Evolutionary conservation across 2,113 vertebrate species (phyloP), one percentile per base, ranked within the genome.

Genomic region (Dicerorhinus sumatrensis): DNA sequence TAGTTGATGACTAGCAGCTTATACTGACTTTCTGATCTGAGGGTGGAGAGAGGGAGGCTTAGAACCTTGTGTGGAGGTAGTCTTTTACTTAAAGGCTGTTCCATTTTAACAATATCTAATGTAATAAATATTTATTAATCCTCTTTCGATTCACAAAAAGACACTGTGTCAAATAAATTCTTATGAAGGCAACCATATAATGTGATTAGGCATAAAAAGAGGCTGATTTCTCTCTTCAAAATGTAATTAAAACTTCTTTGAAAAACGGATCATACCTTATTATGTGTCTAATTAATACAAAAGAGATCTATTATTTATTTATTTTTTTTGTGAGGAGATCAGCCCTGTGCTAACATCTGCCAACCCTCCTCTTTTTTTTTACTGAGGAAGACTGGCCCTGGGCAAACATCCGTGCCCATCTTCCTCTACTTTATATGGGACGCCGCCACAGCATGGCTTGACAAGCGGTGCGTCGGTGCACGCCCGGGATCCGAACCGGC

Each of bases 171-270:
- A 80, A 85, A 2, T 93, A 85, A 58, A 3, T 92, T 92, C 29
- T 77, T 39, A 63, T 46, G 31, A 86, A 95, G 84, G 11, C 60
- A 56, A 54, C 6, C 46, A 3, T 10, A 36, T 51, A 67, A 56
- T 72, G n/a, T 25, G 7, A 81, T 20, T 91, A 33, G 62, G 6
- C 27, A 58, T 70, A 79, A 51, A 89, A 58, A 56, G 18, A 91
- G 21, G 39, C 14, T 73, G 46, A 81, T 75, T 82, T 58, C 31
- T 85, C 92, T 87, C 56, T 75, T 94, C 29, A 73, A 96, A 95
- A 95, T 72, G 6, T 54, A 56, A 54, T 81, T 8, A 76, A 95
- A 92, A 36, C 6, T 23, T 84, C 5, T 82, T 89, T 84, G 33
- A 69, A 92, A 94, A 93, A 73, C 12, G 7, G 14, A 46, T 48